phyloP scores from a whole-genome alignment of 2,797 vertebrate genomes.

The Lophura swinhoii region DNA sequence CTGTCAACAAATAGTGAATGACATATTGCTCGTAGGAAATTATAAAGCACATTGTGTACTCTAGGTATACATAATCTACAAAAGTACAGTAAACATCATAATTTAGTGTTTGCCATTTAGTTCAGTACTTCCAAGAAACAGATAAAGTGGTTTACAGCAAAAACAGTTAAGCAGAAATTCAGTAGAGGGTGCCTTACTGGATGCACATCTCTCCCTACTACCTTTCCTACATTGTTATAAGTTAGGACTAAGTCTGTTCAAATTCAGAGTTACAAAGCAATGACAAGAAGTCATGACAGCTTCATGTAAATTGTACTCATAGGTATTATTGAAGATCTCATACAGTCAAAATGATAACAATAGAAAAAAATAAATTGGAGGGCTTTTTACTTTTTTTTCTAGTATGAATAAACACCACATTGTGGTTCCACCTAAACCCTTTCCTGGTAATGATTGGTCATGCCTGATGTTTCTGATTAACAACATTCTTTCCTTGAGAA shows the following conservation, averaged over 20 bases:
- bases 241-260: neutral
- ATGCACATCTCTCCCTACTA: neutral
- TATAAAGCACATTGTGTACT: neutral
- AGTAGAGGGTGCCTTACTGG: neutral
- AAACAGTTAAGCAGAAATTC: neutral
- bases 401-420: neutral
- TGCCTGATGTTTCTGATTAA: conserved; percentile 62
- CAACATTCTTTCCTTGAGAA: conserved; percentile 38
- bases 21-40: neutral
- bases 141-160: neutral
- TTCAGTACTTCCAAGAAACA: neutral
- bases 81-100: neutral
- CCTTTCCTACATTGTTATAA: neutral
- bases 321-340: neutral
- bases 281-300: neutral
- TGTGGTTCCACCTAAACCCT: neutral
- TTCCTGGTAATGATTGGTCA: conserved; percentile 55
- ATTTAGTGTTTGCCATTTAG: neutral
- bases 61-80: neutral
- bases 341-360: neutral
- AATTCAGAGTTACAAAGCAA: neutral
- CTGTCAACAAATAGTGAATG: neutral
- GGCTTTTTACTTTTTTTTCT: neutral
- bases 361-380: neutral
- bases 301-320: neutral